Base-by-base conservation (phyloP, 2,113 vertebrate genomes). In the Gobio gobio region DNA sequence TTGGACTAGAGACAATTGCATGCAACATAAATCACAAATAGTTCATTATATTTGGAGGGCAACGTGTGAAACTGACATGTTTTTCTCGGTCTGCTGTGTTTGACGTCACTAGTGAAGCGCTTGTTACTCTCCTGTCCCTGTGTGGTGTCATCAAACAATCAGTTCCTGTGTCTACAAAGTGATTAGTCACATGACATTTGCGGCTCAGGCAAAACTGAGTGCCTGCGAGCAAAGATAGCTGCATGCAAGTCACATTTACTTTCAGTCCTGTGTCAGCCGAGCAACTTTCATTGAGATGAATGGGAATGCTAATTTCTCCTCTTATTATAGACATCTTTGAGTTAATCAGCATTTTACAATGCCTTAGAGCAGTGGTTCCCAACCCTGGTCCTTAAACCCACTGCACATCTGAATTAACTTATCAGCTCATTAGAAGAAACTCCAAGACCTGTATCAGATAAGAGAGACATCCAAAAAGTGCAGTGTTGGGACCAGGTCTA, bases 1-100 rank as follows among this genome's bases (percentile, higher is more conserved):
- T 43, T 70, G 66, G 66, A 70, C 12, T 43, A 22, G 66, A 70
- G 66, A 70, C 66, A n/a, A 43, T 43, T 70, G 66, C 36, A n/a
- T 43, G 66, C 66, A 43, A n/a, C 66, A 70, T 43, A 70, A 20
- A 70, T 70, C 66, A 70, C 66, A 12, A 43, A 70, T 70, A 70
- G 66, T 70, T 22, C 18, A 70, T 70, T 43, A 70, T 2, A 43
- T 43, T 22, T 43, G 66, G 36, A 6, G 4, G 36, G 66, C 4
- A 43, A 43, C 5, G 36, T 40, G 66, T 43, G 36, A 70, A 70
- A 22, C 36, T 43, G 36, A 12, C 66, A 43, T 70, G 33, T 70
- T 70, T 70, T 70, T 70, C 36, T 43, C 36, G 4, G 66, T 70
- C 66, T 43, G 36, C 66, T 43, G 66, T 70, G 20, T 43, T 70